A percentile compares a stretch with the other conserved stretches of the same genome.
Conservation (phyloP, 2,797 vertebrate species). For the Pantherophis vulpinus region DNA sequence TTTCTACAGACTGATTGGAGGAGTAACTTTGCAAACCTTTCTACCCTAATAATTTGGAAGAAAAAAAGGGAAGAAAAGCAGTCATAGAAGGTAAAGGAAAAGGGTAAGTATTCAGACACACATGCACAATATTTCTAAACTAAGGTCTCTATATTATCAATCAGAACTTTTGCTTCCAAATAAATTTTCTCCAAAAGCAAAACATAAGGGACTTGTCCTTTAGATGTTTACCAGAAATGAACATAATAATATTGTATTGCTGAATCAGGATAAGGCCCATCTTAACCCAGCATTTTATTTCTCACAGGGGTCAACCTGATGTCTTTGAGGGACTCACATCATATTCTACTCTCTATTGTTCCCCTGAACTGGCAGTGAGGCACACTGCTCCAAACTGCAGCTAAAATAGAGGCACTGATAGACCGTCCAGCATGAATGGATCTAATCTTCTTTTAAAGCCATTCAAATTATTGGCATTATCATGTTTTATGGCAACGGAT, state of each 20-base stretch:
- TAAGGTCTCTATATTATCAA: neutral
- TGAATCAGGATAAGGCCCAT: neutral
- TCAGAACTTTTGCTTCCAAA: neutral
- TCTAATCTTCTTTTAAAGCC: neutral
- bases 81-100: too few species aligned
- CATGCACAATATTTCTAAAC: neutral
- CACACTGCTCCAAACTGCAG: neutral
- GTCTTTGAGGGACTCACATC: neutral
- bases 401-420: neutral
- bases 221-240: neutral
- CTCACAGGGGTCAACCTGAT: neutral
- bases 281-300: neutral
- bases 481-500: neutral
- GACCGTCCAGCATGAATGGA: neutral
- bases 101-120: neutral
- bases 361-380: neutral
- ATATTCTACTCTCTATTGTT: neutral
- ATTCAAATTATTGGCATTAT: neutral
- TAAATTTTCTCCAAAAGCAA: neutral
- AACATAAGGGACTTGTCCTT: neutral
- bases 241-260: neutral
- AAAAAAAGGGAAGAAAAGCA: neutral
- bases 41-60: neutral
- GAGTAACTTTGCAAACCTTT: neutral
- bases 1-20: neutral